Evolutionary conservation across 2,797 vertebrate genomes (phyloP).

Genomic region (Allobates femoralis): DNA sequence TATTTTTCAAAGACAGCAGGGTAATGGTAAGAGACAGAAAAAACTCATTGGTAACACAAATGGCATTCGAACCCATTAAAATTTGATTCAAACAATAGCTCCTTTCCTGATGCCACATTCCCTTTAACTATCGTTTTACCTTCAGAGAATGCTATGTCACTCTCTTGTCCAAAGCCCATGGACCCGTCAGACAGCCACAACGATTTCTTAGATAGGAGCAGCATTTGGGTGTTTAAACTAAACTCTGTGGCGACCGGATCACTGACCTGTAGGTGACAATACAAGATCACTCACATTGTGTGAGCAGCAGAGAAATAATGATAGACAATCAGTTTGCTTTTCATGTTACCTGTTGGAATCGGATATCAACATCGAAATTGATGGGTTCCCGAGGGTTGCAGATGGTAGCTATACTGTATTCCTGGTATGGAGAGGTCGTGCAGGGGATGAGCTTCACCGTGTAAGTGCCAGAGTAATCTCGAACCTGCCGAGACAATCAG

Average conservation of each 20-base stretch:
- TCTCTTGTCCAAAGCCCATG: conserved; percentile 91
- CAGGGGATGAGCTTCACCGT: conserved; percentile 89
- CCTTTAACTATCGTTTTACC: conserved; percentile 72
- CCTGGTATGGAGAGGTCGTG: conserved; percentile 79
- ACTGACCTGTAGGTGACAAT: conserved; percentile 83
- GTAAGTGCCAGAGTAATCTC: conserved; percentile 94
- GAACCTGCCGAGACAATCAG: conserved; percentile 76
- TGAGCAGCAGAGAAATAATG: background rate
- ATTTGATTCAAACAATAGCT: too few species aligned
- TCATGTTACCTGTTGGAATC: conserved; percentile 89
- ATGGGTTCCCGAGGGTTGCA: conserved; percentile 88
- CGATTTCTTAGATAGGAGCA: conserved; percentile 87
- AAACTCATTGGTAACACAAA: too few species aligned
- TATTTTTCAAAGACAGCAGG: too few species aligned
- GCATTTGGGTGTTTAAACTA: conserved; percentile 93
- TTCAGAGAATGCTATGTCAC: conserved; percentile 87
- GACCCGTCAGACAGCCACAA: conserved; percentile 94
- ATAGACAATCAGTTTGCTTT: background rate
- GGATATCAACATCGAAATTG: conserved; percentile 89
- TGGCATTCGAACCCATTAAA: too few species aligned
- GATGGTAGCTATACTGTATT: conserved; percentile 82
- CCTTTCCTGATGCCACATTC: too few species aligned
- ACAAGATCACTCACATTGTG: background rate
- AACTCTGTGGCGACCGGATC: conserved; percentile 94
- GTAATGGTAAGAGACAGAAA: too few species aligned